Evolutionary conservation across 1,140 invertebrate species (phyloP).

Genomic region (Mamestra configurata): DNA sequence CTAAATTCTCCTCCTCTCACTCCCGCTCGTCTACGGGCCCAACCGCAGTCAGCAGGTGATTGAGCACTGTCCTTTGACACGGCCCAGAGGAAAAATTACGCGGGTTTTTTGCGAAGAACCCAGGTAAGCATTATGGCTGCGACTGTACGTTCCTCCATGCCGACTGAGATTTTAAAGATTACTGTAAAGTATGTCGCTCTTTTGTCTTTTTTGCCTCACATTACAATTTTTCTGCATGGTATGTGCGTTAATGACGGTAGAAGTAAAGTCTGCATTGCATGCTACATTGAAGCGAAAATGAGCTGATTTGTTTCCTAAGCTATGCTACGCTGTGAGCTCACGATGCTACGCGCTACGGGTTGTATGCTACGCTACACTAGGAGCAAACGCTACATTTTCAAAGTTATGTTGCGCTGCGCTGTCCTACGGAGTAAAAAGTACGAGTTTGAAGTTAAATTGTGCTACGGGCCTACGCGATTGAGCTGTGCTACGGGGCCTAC

Average conservation of each 20-base stretch:
- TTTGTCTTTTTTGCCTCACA: conserved; percentile 7
- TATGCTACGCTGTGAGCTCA: too few species aligned
- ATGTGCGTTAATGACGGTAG: not conserved
- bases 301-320: too few species aligned
- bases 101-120: conserved; percentile 74
- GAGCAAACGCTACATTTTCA: too few species aligned
- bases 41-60: conserved; percentile 72
- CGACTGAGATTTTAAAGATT: conserved; percentile 41
- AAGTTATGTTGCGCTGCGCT: too few species aligned
- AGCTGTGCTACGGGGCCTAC: too few species aligned
- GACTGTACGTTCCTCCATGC: conserved; percentile 15
- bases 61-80: conserved; percentile 79
- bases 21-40: conserved; percentile 56
- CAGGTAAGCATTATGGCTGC: conserved; percentile 65
- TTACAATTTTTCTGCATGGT: not conserved
- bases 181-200: conserved; percentile 3
- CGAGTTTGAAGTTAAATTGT: too few species aligned
- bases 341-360: too few species aligned
- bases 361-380: too few species aligned
- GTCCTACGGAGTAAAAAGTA: not conserved
- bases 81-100: conserved; percentile 74
- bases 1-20: too few species aligned
- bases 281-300: too few species aligned
- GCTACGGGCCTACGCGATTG: too few species aligned
- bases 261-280: not conserved